Evolutionary conservation across 2,797 vertebrate genomes (phyloP), one percentile per base, ranked within the genome.

Genomic region (Liparis tanakae): DNA sequence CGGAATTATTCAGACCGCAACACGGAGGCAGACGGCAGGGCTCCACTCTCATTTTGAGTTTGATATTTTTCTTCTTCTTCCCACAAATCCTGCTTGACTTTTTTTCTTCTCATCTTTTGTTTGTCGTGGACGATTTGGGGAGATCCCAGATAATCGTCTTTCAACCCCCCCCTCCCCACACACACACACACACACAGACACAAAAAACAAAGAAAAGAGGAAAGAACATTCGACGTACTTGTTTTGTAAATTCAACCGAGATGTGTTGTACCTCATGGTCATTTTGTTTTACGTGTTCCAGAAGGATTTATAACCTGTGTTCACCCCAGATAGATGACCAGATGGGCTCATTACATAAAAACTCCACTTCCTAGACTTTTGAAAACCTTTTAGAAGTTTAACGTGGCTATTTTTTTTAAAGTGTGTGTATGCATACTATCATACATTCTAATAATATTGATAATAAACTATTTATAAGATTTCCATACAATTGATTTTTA

Each of bases 391-490:
- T 55, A 72, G 5, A 76, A 57, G 67, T 80, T 86, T 74, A 79
- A 67, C 65, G 71, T 9, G 18, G 68, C 72, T 67, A 18, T 76
- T 83, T 67, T 89, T 81, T 78, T 30, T 70, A 86, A 79, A 79
- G 67, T 84, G 72, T 89, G 60, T 86, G 78, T 67, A 80, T 76
- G 66, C 76, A 69, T 79, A 83, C 72, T 80, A 82, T 80, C 70
- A 81, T 79, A 78, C 71, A 74, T 85, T 76, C 41, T 70, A 55
- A 72, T 66, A 53, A 66, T 77, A 53, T 51, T 72, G 14, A 37
- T 64, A 72, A 78, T 76, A 72, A 78, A 74, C 54, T 77, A 81
- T 83, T 87, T 72, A 80, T 72, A 80, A 74, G 44, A 30, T 14
- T 81, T 63, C 25, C 33, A 73, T 41, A 56, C 17, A 77, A 30